Evolutionary conservation across 2,888 invertebrate species (phyloP), one percentile per base, ranked within the genome.

Genomic region (Brassicogethes aeneus): DNA sequence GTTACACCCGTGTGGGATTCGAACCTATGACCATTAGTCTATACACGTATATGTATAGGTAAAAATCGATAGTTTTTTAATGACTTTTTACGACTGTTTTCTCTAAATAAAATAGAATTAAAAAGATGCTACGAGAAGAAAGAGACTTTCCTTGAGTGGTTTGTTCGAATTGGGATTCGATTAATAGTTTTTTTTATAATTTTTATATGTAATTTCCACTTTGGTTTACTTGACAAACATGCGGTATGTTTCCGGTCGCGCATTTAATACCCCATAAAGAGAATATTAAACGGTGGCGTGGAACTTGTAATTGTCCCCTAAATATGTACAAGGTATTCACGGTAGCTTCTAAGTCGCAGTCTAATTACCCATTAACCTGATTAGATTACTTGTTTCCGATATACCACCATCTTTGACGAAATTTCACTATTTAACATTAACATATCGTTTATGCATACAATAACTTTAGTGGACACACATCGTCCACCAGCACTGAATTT

Each of bases 301-400:
- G 54, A 56, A 55, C 54, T 32, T 32, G 14, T 56, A 56, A 58
- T 58, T 57, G 58, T 53, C 50, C 53, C 52, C 57, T 58, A 54
- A 58, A 57, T 56, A 58, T 58, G 56, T 55, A 50, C 53, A 54
- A 50, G 48, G 43, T 47, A 50, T 52, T 46, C 45, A 44, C 43
- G 37, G 41, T 44, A 37, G 43, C 44, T 50, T 53, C 50, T 53
- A 45, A 44, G 44, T 43, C 44, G 49, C 54, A 55, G 53, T 56
- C 57, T 53, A 53, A 53, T 59, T 59, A 59, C 59, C 57, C 56
- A 59, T 59, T 59, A 57, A 59, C 59, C 59, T 54, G 55, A 56
- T 57, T 59, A 48, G 45, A 43, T 23, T 23, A 23, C 23, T 10
- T 7, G 23, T 23, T 10, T 5, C 5, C 23, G 23, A 23, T 23